Base-by-base conservation (phyloP, 2,888 invertebrate genomes). In the Ornithoptera priamus region DNA sequence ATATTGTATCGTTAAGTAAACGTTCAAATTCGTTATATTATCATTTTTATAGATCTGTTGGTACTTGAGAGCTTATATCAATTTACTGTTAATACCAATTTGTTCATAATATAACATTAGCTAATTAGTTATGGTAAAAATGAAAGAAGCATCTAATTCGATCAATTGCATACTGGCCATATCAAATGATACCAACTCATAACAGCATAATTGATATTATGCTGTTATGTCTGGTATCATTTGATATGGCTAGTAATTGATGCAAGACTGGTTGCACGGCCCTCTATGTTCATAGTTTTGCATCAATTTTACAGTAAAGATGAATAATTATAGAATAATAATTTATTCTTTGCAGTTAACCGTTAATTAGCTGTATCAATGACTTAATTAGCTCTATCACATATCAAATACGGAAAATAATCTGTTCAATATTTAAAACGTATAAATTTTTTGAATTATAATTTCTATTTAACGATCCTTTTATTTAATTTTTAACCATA, bases 351-450 rank as follows among this genome's bases (percentile, higher is more conserved):
- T 77, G 66, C 79, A 77, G 70, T 69, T 71, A 68, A 71, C 74
- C 50, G 62, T 80, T 88, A 88, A 88, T 88, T 89, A 88, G 87
- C 87, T 75, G 72, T 85, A 87, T 88, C 75, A 70, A 73, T 85
- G 30, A 59, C 58, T 74, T 74, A 77, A 74, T 53, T 73, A 71
- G 71, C 64, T 62, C 3, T 42, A 6, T 17, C 6, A 50, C 18
- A 50, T 50, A 50, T 50, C 0, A 50, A 15, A 5, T 15, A 50
- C 2, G 12, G 17, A 50, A 50, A 39, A 39, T 39, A 39, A 39
- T 39, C 10, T 39, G 39, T 7, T 39, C 10, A 10, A 1, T 10
- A 10, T 39, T n/a, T 39, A 39, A 39, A 8, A 39, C 39, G 10
- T 7, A 39, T 10, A 39, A 39, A 39, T 39, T 10, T 39, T 39